Percentiles rank a stretch among this genome's conserved stretches.
phyloP scores from a whole-genome alignment of 1,140 invertebrate genomes.

The Camponotus floridanus region DNA sequence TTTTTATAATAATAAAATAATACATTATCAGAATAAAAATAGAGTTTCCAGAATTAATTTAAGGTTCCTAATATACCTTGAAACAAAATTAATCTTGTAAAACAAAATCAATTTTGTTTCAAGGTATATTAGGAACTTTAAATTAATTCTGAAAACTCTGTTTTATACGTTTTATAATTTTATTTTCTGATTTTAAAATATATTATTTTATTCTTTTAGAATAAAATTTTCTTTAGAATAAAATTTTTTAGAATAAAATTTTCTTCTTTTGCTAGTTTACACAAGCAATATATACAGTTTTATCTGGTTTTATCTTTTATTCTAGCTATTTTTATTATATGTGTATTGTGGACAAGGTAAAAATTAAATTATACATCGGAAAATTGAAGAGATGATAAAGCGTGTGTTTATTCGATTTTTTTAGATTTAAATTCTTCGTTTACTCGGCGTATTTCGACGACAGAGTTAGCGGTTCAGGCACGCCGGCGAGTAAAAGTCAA shows the following conservation, averaged over 20 bases:
- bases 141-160: no score
- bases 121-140: background rate
- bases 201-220: background rate
- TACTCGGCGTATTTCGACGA: constrained; percentile 96
- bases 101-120: background rate
- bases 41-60: no score
- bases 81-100: no score
- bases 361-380: background rate
- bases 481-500: constrained; percentile 71
- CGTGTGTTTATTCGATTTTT: constrained; percentile 57
- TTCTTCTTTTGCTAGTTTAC: no score
- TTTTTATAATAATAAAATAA: no score
- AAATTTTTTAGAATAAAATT: no score
- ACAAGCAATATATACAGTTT: background rate
- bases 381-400: background rate
- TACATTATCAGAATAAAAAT: no score
- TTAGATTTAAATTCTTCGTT: constrained; percentile 95
- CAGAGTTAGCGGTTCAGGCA: constrained; percentile 87
- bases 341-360: background rate
- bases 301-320: background rate
- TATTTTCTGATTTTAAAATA: no score
- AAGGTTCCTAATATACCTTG: no score
- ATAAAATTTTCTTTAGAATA: no score
- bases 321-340: background rate
- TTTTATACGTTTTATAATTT: no score